A percentile compares a stretch with the other conserved stretches of the same genome.
These are phyloP conservation scores for Aphaenogaster floridana DNA, from an alignment of 1,140 invertebrate genomes.

Conservation along the genomic window DNA sequence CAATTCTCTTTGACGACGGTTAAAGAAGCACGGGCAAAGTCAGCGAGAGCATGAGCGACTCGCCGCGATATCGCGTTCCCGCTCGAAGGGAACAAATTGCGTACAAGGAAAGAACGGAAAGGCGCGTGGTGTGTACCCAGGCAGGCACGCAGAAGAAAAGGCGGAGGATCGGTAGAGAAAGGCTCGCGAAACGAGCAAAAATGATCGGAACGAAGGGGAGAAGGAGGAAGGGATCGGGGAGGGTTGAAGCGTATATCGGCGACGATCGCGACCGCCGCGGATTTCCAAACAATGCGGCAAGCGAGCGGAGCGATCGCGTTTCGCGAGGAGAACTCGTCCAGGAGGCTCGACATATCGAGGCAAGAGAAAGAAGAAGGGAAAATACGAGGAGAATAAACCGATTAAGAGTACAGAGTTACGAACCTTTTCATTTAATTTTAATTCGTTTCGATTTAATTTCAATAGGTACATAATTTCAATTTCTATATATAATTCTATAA, in stretches of 20 bases:
- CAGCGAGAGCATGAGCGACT: neutral
- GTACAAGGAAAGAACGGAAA: conserved; percentile 76
- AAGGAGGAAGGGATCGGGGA: conserved; percentile 34
- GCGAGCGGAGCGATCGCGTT: conserved; percentile 66
- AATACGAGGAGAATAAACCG: neutral
- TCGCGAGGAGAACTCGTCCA: conserved; percentile 29
- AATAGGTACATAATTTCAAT: neutral
- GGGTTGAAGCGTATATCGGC: conserved; percentile 76
- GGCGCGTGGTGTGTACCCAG: conserved; percentile 71
- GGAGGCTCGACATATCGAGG: conserved; percentile 7
- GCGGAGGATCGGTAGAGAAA: conserved; percentile 63
- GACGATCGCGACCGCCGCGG: conserved; percentile 78
- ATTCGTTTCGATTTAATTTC: neutral
- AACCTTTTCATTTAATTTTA: neutral
- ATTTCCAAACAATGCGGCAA: conserved; percentile 85
- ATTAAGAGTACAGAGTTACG: neutral
- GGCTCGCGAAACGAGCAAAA: conserved; percentile 76
- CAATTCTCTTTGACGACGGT: neutral
- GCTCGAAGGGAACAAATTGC: conserved; percentile 84
- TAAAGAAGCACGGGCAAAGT: neutral
- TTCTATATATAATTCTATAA: neutral
- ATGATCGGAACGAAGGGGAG: conserved; percentile 60
- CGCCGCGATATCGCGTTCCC: conserved; percentile 50
- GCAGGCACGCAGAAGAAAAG: conserved; percentile 72
- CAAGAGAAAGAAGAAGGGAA: neutral